phyloP scores from a whole-genome alignment of 1,140 invertebrate genomes.

The Tachypleus tridentatus region DNA sequence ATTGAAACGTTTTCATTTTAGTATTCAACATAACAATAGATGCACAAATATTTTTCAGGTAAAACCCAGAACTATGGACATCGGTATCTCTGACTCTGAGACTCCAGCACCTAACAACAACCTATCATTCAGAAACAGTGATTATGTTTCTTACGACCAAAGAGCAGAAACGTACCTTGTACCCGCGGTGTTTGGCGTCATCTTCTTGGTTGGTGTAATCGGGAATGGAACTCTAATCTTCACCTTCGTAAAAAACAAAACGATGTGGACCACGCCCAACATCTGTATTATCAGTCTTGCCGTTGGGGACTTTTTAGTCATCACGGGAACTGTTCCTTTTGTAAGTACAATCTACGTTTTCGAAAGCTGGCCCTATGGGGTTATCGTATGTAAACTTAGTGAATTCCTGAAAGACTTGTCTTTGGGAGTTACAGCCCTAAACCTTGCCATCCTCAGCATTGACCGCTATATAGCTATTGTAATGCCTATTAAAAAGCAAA shows the following conservation, averaged over 20 bases:
- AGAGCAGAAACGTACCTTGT: slow-evolving; percentile 73
- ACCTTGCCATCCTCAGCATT: slow-evolving; percentile 73
- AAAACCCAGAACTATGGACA: too few species aligned
- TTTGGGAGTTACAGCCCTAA: slow-evolving; percentile 89
- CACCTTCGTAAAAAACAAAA: slow-evolving; percentile 60
- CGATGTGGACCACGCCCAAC: slow-evolving; percentile 81
- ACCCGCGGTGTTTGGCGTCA: slow-evolving; percentile 68
- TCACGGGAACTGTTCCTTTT: slow-evolving; percentile 60
- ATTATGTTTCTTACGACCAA: slow-evolving; percentile 56
- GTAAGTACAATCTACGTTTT: slow-evolving; percentile 68
- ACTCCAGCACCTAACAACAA: too few species aligned
- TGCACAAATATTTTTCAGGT: too few species aligned
- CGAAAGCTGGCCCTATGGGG: slow-evolving; percentile 72
- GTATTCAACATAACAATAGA: too few species aligned
- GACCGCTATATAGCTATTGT: slow-evolving; percentile 81
- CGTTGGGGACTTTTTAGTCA: slow-evolving; percentile 65
- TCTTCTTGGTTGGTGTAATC: slow-evolving; percentile 72
- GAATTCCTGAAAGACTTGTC: slow-evolving; percentile 83
- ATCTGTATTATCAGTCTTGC: slow-evolving; percentile 72
- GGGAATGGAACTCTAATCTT: slow-evolving; percentile 80
- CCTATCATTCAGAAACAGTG: not conserved
- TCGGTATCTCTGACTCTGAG: too few species aligned
- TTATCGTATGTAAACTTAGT: slow-evolving; percentile 58
- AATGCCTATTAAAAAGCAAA: slow-evolving; percentile 55
- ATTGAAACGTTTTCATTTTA: too few species aligned